phyloP scores from a whole-genome alignment of 2,113 vertebrate species.

The Crypturellus undulatus region DNA sequence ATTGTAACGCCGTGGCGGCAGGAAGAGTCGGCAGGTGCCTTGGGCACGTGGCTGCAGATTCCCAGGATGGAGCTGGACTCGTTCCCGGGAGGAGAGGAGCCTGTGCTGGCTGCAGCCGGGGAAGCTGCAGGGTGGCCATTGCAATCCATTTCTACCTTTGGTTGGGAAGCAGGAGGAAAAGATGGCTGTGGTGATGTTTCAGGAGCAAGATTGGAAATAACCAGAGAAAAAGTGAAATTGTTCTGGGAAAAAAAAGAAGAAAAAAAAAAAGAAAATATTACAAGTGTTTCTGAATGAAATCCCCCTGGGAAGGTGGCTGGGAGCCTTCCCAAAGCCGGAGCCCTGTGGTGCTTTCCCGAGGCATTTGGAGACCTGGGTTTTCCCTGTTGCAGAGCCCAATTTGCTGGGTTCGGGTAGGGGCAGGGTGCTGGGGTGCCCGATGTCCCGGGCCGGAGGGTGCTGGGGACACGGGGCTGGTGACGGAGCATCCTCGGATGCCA shows the following conservation, averaged over 20 bases:
- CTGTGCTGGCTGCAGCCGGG: too few species aligned
- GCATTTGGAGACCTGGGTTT: too few species aligned
- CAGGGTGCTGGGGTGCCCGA: background rate
- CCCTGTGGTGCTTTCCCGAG: background rate
- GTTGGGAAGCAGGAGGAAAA: background rate
- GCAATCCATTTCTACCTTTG: accelerated
- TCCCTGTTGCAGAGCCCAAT: background rate
- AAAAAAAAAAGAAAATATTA: background rate
- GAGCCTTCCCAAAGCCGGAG: background rate
- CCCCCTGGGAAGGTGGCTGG: background rate
- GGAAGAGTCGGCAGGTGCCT: too few species aligned
- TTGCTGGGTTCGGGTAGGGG: background rate
- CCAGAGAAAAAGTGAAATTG: background rate
- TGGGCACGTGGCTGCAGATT: too few species aligned
- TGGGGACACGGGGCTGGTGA: background rate
- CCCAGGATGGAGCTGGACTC: too few species aligned
- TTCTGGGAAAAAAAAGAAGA: background rate
- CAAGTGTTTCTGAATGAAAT: background rate
- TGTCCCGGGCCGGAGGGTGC: accelerated
- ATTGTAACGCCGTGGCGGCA: too few species aligned
- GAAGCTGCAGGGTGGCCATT: accelerated
- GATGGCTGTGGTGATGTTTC: accelerated
- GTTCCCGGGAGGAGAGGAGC: too few species aligned
- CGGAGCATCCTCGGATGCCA: background rate
- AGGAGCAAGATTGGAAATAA: background rate